Base-by-base conservation (phyloP, 2,113 vertebrate species). In the Oreochromis aureus region DNA sequence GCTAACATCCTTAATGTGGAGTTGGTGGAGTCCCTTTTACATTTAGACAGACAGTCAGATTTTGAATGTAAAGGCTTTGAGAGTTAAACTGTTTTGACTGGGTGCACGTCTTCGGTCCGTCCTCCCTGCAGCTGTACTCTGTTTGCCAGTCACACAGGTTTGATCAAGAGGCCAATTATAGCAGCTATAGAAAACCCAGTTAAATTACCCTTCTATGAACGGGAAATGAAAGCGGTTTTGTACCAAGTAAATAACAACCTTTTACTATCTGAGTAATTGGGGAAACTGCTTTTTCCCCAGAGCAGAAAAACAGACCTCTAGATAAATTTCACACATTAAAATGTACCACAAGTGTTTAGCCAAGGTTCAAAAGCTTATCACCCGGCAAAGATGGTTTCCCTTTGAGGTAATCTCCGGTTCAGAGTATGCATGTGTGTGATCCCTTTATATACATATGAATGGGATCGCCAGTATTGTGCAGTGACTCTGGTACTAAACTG, bases 141-240 rank as follows among this genome's bases (percentile, higher is more conserved):
- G 69, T 36, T 71, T 48, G 63, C 86, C 81, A 87, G 63, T 86
- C 76, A 85, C 85, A 83, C 86, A 51, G 66, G 82, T 93, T 85
- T 89, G 84, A 94, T 88, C 89, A 73, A 85, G 89, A 82, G 88
- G 92, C 34, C 93, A 95, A 93, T 94, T 93, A 95, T 63, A 79
- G 59, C 32, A 15, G 84, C 91, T 39, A 59, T 73, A 58, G 56
- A 85, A n/a, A 53, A 84, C 73, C 16, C 55, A 48, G 44, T 51
- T 85, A 71, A 93, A 86, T 87, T 82, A 53, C 82, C 39, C 80
- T 30, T 58, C 82, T 80, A 81, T 85, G 61, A 81, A 78, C 83
- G n/a, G 41, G 44, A 85, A 76, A 80, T 32, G 34, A 58, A 87
- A 91, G 73, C 32, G 22, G 30, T 78, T 78, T 53, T 53, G 73